Percentiles rank a stretch among this genome's conserved stretches.
Conservation (phyloP, 2,888 invertebrate species). For the Seira sanloemensis region DNA sequence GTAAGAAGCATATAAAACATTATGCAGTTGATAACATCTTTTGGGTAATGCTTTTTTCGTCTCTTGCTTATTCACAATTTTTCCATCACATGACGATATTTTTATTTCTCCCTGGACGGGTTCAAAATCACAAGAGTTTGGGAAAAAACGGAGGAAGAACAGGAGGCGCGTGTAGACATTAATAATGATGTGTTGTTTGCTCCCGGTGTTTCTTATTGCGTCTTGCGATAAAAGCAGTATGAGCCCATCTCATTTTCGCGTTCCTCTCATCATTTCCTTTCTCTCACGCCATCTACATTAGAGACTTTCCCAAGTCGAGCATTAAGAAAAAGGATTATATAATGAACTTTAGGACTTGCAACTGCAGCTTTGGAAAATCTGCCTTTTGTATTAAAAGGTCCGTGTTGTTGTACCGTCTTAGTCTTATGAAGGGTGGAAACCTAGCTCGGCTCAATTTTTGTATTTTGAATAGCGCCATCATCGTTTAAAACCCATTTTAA, state of each 20-base stretch:
- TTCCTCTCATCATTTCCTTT: not conserved
- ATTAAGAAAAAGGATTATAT: too few relatives aligned
- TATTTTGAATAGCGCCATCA: too few relatives aligned
- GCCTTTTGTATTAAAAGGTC: too few relatives aligned
- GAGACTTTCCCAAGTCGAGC: too few relatives aligned
- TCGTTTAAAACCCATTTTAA: too few relatives aligned
- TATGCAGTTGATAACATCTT: conserved; percentile 7
- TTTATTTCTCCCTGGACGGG: conserved; percentile 14
- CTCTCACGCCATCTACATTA: too few relatives aligned
- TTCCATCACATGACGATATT: conserved; percentile 13
- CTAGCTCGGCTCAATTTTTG: too few relatives aligned
- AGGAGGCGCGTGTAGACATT: conserved; percentile 5
- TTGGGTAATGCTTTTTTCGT: not conserved
- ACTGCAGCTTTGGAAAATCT: too few relatives aligned
- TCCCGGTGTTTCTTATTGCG: conserved; percentile 17
- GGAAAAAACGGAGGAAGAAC: not conserved
- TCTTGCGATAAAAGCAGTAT: conserved; percentile 19
- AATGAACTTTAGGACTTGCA: too few relatives aligned
- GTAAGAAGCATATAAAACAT: not conserved
- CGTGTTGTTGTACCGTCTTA: too few relatives aligned
- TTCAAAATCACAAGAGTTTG: not conserved
- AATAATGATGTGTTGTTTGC: conserved; percentile 20
- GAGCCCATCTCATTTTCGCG: conserved; percentile 11
- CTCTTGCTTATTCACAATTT: not conserved
- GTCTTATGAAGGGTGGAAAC: too few relatives aligned